A percentile compares a stretch with the other conserved stretches of the same genome.
Conservation (phyloP, 2,797 vertebrate genomes). For the Nyctibius grandis region DNA sequence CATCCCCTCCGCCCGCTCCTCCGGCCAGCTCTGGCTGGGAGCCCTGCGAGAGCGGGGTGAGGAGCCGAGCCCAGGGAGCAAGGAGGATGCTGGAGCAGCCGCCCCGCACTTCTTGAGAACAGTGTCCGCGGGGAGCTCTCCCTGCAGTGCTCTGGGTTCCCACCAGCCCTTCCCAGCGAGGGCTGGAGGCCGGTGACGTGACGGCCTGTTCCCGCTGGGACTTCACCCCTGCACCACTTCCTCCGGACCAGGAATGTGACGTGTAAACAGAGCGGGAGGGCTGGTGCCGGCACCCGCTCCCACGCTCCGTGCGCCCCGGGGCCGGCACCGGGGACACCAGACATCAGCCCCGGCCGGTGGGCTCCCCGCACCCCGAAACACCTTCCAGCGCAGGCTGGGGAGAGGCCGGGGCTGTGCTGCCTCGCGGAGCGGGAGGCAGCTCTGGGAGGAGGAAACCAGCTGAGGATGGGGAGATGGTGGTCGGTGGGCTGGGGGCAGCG, state of each 20-base stretch:
- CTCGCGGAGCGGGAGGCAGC: background rate
- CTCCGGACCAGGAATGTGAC: constrained; percentile 60
- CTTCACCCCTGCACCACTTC: constrained; percentile 62
- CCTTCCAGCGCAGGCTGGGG: background rate
- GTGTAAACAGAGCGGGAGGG: constrained; percentile 54
- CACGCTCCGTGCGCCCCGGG: constrained; percentile 41
- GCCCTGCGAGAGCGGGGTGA: background rate
- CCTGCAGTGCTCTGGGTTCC: background rate
- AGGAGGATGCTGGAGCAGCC: background rate
- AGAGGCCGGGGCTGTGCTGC: background rate
- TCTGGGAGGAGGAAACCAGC: background rate
- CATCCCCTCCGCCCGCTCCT: background rate
- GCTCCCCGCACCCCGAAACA: background rate
- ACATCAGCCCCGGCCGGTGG: rapidly evolving
- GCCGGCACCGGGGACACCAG: background rate
- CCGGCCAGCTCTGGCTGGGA: background rate
- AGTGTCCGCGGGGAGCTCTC: background rate
- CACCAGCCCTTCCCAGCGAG: constrained; percentile 31
- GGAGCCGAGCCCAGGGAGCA: background rate
- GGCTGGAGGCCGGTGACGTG: constrained; percentile 37
- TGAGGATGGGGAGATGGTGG: background rate
- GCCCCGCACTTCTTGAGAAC: background rate
- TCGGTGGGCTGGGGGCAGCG: rapidly evolving
- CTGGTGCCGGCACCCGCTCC: constrained; percentile 54
- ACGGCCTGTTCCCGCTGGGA: constrained; percentile 38